Evolutionary conservation across 37 sponge, comb jelly and placozoan species (phyloP), one percentile per base, ranked within the genome.

Genomic region (Lycopodina hypogea): DNA sequence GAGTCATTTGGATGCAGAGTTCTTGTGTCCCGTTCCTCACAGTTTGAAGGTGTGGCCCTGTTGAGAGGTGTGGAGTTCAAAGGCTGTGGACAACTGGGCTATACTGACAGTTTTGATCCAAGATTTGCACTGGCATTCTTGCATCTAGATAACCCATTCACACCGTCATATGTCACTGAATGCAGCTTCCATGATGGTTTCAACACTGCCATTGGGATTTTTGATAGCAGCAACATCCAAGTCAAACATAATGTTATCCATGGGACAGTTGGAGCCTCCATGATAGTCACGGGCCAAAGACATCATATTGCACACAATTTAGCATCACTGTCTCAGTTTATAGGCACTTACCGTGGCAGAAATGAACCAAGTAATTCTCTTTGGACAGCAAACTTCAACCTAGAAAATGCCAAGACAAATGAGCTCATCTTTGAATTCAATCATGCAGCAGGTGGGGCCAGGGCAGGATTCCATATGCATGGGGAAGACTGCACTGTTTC

Each of bases 201-300:
- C 71, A 96, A 91, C 72, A 82, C 81, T 68, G 97, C 82, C n/a
- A 87, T 96, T 56, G 97, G 97, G 19, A 85, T 89, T 42, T 82
- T 89, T 77, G 89, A 76, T 23, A 72, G 87, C 0, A 67, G 42
- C 50, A 52, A 39, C 23, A 30, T 96, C 22, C 51, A 28, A 0
- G 39, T 97, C 3, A 32, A 35, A 0, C 68, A 83, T 77, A 97
- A 93, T 58, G 89, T 97, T 1, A 74, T 97, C 59, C 92, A 93
- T 73, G 68, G 70, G 32, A 88, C 89, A 37, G 81, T 94, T 21
- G 97, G 97, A 0, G 65, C 84, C 40, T 92, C 96, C 21, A 62
- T 95, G 39, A 48, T 76, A 32, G 70, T 89, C 9, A 74, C 71
- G 1, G 96, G 90, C 21, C 55, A 33, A 62, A 45, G 71, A 24